Percentiles rank a stretch among this genome's conserved stretches.
phyloP scores from a whole-genome alignment of 1,140 invertebrate species.

The Megalonaias nervosa region DNA sequence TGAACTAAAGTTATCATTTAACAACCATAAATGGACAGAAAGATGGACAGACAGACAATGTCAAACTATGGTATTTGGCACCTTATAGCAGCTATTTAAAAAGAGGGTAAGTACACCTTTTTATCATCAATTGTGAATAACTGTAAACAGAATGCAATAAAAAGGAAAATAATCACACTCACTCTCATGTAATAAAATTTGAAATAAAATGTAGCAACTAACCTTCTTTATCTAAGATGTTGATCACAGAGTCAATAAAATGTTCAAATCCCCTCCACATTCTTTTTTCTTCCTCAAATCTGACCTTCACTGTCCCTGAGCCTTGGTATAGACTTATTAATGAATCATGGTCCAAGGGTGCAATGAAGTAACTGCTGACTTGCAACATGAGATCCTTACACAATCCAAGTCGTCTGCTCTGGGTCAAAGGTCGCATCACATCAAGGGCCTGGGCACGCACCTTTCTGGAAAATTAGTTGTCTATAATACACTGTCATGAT shows the following conservation, averaged over 20 bases:
- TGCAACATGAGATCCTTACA: conserved; percentile 50
- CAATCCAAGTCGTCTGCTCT: conserved; percentile 38
- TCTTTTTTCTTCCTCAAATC: conserved; percentile 39
- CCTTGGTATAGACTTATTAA: conserved; percentile 23
- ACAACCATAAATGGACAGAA: too few species aligned
- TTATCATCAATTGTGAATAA: too few species aligned
- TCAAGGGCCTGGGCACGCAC: conserved; percentile 34
- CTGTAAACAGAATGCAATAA: too few species aligned
- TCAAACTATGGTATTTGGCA: too few species aligned
- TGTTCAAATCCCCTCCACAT: conserved; percentile 47
- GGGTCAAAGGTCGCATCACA: conserved; percentile 31
- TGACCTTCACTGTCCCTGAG: conserved; percentile 11
- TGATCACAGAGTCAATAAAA: conserved; percentile 19
- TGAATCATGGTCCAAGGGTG: conserved; percentile 24
- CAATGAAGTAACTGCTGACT: conserved; percentile 31
- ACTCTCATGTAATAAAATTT: too few species aligned
- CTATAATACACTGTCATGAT: not conserved
- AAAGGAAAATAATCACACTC: too few species aligned
- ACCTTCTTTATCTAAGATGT: too few species aligned
- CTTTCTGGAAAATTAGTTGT: conserved; percentile 22
- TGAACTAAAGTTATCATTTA: too few species aligned
- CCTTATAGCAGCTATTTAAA: too few species aligned
- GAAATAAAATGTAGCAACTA: too few species aligned
- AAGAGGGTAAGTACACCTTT: too few species aligned
- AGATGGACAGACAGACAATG: too few species aligned